phyloP scores from a whole-genome alignment of 2,113 vertebrate genomes.

The Heterochromis multidens region DNA sequence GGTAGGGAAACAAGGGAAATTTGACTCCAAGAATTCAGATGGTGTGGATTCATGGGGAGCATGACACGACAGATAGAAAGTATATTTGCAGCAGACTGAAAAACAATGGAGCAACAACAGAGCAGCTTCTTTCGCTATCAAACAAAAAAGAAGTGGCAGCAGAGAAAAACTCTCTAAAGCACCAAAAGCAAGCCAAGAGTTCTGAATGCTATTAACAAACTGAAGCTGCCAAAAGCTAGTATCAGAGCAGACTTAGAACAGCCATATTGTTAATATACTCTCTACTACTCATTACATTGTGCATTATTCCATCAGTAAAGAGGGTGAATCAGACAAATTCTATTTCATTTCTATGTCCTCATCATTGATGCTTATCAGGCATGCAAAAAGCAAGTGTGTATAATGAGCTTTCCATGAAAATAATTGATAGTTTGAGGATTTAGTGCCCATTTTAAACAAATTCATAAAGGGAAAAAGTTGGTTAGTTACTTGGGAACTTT shows the following conservation, averaged over 20 bases:
- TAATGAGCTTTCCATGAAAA: background rate
- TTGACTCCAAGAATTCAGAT: constrained; percentile 64
- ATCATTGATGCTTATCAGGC: background rate
- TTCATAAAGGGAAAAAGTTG: background rate
- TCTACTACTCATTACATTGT: background rate
- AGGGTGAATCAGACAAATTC: background rate
- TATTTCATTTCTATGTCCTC: background rate
- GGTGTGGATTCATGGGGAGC: constrained; percentile 63
- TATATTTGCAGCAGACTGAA: background rate
- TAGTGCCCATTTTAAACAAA: background rate
- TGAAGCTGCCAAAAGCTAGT: background rate
- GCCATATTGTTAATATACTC: background rate
- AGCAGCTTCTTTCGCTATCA: background rate
- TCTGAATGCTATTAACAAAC: background rate
- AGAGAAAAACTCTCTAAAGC: background rate
- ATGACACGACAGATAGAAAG: constrained; percentile 25
- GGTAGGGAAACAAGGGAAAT: constrained; percentile 47
- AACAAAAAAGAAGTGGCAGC: background rate
- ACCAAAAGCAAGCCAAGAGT: background rate
- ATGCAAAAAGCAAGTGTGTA: background rate
- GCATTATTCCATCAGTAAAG: background rate
- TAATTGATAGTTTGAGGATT: background rate
- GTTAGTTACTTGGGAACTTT: too few species aligned
- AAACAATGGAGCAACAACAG: background rate
- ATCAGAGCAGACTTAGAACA: background rate